phyloP scores from a whole-genome alignment of 2,113 vertebrate genomes.

The Atractosteus spatula region DNA sequence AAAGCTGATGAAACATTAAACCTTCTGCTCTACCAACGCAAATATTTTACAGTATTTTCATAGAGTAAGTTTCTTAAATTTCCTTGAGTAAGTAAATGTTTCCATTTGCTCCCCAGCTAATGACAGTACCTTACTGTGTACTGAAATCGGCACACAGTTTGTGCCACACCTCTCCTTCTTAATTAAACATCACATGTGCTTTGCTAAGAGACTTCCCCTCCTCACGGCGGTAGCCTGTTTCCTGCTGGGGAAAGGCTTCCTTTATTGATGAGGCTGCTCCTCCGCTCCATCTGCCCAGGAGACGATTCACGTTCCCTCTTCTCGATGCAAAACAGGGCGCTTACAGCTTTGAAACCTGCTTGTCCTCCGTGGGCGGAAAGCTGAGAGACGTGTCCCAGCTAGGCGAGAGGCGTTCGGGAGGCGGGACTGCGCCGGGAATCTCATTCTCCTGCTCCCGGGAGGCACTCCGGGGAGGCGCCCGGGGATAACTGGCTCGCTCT shows the following conservation, averaged over 20 bases:
- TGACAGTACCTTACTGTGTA: constrained; percentile 45
- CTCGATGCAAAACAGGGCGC: too few species aligned
- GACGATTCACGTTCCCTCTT: constrained; percentile 8
- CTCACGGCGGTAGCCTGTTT: constrained; percentile 47
- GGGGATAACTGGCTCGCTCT: background rate
- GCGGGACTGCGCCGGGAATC: background rate
- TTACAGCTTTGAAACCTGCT: constrained; percentile 24
- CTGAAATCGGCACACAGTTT: constrained; percentile 58
- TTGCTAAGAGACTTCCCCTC: constrained; percentile 26
- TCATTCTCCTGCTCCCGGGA: background rate
- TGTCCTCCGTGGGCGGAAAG: too few species aligned
- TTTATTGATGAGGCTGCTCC: too few species aligned
- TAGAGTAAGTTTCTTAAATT: too few species aligned
- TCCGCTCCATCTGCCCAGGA: background rate
- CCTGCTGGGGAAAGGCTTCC: constrained; percentile 30
- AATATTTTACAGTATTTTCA: too few species aligned
- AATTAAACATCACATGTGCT: constrained; percentile 70
- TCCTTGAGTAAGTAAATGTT: constrained; percentile 35
- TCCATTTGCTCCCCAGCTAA: constrained; percentile 20
- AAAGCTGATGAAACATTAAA: too few species aligned
- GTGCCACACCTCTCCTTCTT: constrained; percentile 34
- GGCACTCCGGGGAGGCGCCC: background rate
- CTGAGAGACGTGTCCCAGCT: too few species aligned
- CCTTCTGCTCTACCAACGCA: too few species aligned
- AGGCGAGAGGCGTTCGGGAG: too few species aligned